Percentiles rank a stretch among this genome's conserved stretches.
These are phyloP conservation scores for Cheilosia grossa DNA, from an alignment of 2,888 invertebrate genomes.

Conservation along the genomic window DNA sequence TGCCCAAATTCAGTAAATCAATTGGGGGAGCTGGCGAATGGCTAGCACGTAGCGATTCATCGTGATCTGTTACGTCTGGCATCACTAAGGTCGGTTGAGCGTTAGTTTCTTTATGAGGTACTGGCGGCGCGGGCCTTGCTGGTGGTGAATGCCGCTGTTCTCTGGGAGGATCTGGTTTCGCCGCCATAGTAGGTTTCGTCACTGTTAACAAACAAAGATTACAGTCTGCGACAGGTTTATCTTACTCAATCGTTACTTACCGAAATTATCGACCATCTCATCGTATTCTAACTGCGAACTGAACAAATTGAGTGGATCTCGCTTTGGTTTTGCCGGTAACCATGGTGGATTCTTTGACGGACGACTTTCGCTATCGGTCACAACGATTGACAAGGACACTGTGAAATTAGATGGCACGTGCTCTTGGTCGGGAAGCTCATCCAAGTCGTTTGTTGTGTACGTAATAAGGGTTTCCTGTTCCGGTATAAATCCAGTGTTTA, in stretches of 20 bases:
- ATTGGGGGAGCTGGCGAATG: slow-evolving; percentile 81
- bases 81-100: slow-evolving; percentile 76
- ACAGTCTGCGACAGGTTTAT: not conserved
- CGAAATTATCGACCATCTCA: slow-evolving; percentile 92
- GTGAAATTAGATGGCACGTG: slow-evolving; percentile 89
- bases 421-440: slow-evolving; percentile 89
- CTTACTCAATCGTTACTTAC: slow-evolving; percentile 81
- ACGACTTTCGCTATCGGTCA: slow-evolving; percentile 88
- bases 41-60: slow-evolving; percentile 74
- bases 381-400: slow-evolving; percentile 88
- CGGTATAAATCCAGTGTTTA: slow-evolving; percentile 94
- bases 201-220: slow-evolving; percentile 78
- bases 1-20: slow-evolving; percentile 85
- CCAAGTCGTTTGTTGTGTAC: slow-evolving; percentile 90
- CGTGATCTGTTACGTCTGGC: slow-evolving; percentile 81
- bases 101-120: slow-evolving; percentile 65
- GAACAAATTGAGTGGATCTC: slow-evolving; percentile 86
- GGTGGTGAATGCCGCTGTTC: slow-evolving; percentile 77
- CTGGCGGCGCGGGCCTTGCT: slow-evolving; percentile 78
- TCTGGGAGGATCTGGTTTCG: slow-evolving; percentile 74
- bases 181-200: slow-evolving; percentile 82
- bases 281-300: slow-evolving; percentile 91
- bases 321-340: slow-evolving; percentile 87
- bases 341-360: slow-evolving; percentile 89
- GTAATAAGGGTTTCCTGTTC: slow-evolving; percentile 89